Conservation (phyloP, 1,140 invertebrate species). For the Solenopsis invicta region DNA sequence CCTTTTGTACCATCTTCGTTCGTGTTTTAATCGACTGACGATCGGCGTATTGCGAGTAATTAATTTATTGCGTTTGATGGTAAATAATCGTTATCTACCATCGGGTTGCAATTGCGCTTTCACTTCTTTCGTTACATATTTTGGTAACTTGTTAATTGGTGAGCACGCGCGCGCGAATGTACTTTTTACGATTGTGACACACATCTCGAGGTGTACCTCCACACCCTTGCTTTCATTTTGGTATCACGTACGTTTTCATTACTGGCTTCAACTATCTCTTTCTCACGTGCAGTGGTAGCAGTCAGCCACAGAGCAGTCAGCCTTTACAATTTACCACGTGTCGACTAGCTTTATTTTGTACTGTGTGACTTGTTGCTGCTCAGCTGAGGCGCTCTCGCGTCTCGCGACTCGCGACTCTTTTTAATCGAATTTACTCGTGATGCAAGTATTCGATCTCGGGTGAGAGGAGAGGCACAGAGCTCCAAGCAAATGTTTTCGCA, state of each 20-base stretch:
- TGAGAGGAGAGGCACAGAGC: neutral
- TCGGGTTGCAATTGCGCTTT: constrained; percentile 19
- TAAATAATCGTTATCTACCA: constrained; percentile 26
- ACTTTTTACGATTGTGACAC: neutral
- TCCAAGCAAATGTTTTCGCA: neutral
- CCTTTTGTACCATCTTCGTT: constrained; percentile 18
- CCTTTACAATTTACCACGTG: constrained; percentile 43
- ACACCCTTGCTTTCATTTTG: constrained; percentile 1
- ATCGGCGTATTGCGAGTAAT: neutral
- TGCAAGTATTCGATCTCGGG: neutral
- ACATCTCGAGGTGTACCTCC: neutral
- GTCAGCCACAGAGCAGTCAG: neutral
- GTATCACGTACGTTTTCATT: constrained; percentile 30
- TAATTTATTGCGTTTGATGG: constrained; percentile 27
- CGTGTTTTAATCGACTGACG: neutral
- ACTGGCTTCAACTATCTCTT: constrained; percentile 21
- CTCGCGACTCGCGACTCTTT: neutral
- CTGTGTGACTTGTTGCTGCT: constrained; percentile 31
- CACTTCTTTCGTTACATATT: neutral
- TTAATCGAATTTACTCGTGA: constrained; percentile 2
- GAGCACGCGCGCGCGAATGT: neutral
- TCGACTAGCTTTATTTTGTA: constrained; percentile 63
- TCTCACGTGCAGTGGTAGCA: constrained; percentile 51
- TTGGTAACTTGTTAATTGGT: constrained; percentile 12
- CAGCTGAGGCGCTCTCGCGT: neutral